Percentiles rank a stretch among this genome's conserved stretches.
Evolutionary conservation across 2,113 vertebrate species (phyloP).

Genomic region (Periophthalmodon schlosseri): DNA sequence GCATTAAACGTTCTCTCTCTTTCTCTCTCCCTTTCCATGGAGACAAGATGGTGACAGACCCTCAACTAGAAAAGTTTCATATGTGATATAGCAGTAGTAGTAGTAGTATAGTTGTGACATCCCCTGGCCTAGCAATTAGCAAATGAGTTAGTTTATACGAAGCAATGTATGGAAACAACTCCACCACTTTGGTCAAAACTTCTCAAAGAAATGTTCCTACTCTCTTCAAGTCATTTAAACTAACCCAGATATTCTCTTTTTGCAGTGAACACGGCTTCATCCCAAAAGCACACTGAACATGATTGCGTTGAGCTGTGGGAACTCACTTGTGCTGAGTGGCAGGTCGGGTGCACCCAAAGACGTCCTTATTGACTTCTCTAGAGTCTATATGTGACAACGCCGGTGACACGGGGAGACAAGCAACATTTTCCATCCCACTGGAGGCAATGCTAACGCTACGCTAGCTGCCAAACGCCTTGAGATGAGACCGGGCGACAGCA

Average conservation of each 20-base stretch:
- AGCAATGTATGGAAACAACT: neutral
- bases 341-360: constrained; percentile 37
- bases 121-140: too few relatives aligned
- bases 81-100: too few relatives aligned
- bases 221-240: neutral
- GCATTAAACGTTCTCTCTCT: too few relatives aligned
- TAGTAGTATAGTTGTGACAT: too few relatives aligned
- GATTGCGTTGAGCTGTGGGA: constrained; percentile 33
- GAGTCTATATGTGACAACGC: constrained; percentile 48
- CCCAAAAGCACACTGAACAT: constrained; percentile 10
- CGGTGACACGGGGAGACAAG: constrained; percentile 50
- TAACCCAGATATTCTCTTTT: neutral
- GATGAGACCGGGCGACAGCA: constrained; percentile 48
- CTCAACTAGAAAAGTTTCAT: too few relatives aligned
- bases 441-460: constrained; percentile 40
- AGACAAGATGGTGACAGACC: too few relatives aligned
- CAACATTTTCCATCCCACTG: constrained; percentile 43
- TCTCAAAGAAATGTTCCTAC: neutral
- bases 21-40: too few relatives aligned
- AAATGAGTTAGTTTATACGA: neutral
- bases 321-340: constrained; percentile 37
- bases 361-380: constrained; percentile 55
- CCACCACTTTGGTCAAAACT: neutral
- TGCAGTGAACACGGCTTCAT: neutral
- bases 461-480: constrained; percentile 44